Evolutionary conservation across 2,888 invertebrate species (phyloP).

Genomic region (Ptilodon capucinus): DNA sequence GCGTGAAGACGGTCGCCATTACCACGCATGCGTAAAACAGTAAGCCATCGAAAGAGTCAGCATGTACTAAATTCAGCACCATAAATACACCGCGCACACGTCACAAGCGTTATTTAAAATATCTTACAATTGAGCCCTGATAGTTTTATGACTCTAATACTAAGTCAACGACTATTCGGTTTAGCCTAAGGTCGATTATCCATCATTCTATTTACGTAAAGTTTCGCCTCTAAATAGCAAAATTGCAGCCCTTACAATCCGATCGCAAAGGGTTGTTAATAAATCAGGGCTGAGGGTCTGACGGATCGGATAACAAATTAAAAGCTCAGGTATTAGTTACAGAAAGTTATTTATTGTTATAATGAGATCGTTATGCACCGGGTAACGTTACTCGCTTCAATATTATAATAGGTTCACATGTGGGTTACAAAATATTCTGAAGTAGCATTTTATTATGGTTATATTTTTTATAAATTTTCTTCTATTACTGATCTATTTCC

Average conservation of each 20-base stretch:
- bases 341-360: slow-evolving; percentile 34
- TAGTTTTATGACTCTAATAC: neutral
- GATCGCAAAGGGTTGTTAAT: slow-evolving; percentile 13
- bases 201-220: neutral
- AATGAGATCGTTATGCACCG: slow-evolving; percentile 36
- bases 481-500: no score
- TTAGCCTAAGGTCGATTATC: neutral
- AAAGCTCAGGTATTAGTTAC: slow-evolving; percentile 38
- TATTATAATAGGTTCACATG: no score
- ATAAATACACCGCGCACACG: no score
- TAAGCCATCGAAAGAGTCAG: no score
- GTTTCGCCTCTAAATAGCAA: neutral
- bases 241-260: neutral
- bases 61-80: no score
- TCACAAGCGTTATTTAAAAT: no score
- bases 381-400: slow-evolving; percentile 16
- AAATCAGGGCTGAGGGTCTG: slow-evolving; percentile 2
- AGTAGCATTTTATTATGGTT: no score
- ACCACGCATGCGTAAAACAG: no score
- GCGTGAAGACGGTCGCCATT: no score
- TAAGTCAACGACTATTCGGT: neutral
- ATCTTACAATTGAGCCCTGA: no score
- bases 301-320: slow-evolving; percentile 39
- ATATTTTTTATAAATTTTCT: no score
- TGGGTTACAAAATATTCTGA: no score